phyloP scores from a whole-genome alignment of 2,888 invertebrate genomes.

The Metalampra italica region DNA sequence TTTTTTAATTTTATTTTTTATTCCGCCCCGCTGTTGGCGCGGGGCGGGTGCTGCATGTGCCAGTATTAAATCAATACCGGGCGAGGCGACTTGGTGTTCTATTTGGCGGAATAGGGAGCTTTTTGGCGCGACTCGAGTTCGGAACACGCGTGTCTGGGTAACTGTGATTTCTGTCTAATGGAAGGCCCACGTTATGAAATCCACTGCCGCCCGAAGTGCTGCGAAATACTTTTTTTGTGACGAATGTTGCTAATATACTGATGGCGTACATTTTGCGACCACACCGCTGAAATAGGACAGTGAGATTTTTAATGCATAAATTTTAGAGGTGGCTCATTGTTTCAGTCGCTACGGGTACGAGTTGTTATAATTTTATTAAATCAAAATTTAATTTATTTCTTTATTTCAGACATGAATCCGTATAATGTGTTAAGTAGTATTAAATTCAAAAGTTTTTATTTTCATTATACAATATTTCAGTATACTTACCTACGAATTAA shows the following conservation, averaged over 20 bases:
- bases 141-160: conserved; percentile 20
- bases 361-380: no score
- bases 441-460: no score
- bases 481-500: no score
- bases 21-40: conserved; percentile 46
- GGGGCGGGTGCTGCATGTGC: conserved; percentile 37
- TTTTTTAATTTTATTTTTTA: conserved; percentile 73
- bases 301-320: neutral
- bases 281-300: no score
- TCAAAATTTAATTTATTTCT: no score
- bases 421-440: no score
- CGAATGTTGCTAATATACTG: conserved; percentile 24
- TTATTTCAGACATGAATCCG: no score
- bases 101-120: conserved; percentile 28
- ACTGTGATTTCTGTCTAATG: conserved; percentile 38
- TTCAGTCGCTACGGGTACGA: no score
- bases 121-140: conserved; percentile 31
- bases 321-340: no score
- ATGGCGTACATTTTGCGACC: neutral
- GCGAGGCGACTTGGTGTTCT: conserved; percentile 21
- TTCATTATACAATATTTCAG: no score
- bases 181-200: conserved; percentile 26
- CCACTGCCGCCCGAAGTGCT: conserved; percentile 12
- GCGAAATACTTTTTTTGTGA: conserved; percentile 14
- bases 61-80: conserved; percentile 60